Conservation (phyloP, 2,888 invertebrate genomes). For the Rhorus exstirpatorius region DNA sequence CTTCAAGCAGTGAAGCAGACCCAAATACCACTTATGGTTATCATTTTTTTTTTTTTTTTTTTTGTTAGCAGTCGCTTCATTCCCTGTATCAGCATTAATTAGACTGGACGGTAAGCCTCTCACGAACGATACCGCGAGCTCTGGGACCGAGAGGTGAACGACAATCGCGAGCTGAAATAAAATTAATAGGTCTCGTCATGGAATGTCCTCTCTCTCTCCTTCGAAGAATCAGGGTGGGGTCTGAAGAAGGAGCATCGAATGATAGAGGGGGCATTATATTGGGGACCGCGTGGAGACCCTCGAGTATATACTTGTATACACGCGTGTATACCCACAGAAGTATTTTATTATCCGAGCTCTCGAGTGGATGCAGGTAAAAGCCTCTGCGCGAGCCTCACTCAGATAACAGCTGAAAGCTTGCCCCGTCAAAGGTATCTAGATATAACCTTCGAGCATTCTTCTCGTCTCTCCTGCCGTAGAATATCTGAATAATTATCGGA, state of each 20-base stretch:
- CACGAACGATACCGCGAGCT: constrained; percentile 3
- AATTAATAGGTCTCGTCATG: constrained; percentile 82
- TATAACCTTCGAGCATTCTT: constrained; percentile 82
- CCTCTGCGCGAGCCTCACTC: constrained; percentile 81
- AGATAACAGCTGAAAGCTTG: constrained; percentile 85
- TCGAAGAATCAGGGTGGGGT: constrained; percentile 66
- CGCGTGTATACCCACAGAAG: constrained; percentile 25
- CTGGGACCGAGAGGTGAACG: constrained; percentile 22
- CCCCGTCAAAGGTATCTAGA: constrained; percentile 85
- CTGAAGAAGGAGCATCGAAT: constrained; percentile 56
- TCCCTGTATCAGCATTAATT: constrained; percentile 8
- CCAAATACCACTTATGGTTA: neutral
- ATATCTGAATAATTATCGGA: constrained; percentile 84
- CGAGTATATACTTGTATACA: constrained; percentile 73
- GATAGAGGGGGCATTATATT: constrained; percentile 78
- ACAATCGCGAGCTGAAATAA: constrained; percentile 65
- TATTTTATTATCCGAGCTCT: constrained; percentile 80
- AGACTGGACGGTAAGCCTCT: constrained; percentile 9
- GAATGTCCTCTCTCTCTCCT: constrained; percentile 81
- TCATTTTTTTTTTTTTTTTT: no score
- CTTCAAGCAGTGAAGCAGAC: no score
- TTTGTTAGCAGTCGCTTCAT: neutral
- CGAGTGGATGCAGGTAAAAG: constrained; percentile 79
- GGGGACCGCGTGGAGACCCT: constrained; percentile 60
- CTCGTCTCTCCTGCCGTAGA: constrained; percentile 70